These are phyloP conservation scores for Pogonophryne albipinna DNA, from an alignment of 2,797 vertebrate species.

Conservation along the genomic window DNA sequence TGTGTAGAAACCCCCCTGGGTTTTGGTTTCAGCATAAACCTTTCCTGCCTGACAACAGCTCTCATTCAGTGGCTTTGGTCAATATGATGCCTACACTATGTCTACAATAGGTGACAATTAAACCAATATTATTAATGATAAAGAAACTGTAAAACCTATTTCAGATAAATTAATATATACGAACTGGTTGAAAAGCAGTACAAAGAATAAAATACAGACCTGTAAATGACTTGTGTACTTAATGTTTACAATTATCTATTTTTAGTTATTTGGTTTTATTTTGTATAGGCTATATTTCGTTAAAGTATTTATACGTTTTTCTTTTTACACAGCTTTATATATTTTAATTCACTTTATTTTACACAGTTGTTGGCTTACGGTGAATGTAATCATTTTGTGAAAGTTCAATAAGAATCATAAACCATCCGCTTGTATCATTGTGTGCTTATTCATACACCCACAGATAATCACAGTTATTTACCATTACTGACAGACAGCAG, in stretches of 20 bases:
- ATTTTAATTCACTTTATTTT: too few relatives aligned
- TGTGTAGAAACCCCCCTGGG: slow-evolving; percentile 12
- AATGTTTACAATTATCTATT: too few relatives aligned
- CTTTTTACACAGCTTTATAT: too few relatives aligned
- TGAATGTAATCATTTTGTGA: too few relatives aligned
- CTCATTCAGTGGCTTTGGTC: background rate
- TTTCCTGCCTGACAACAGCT: slow-evolving; percentile 29
- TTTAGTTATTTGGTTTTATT: too few relatives aligned
- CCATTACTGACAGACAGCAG: too few relatives aligned
- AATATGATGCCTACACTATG: background rate
- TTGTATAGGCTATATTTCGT: too few relatives aligned
- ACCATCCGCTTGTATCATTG: background rate
- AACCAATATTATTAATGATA: background rate
- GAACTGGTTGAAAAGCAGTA: background rate
- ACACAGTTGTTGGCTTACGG: too few relatives aligned
- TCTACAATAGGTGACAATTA: background rate
- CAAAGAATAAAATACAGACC: too few relatives aligned
- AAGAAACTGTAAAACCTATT: slow-evolving; percentile 1
- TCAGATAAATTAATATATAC: background rate
- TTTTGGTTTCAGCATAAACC: slow-evolving; percentile 30
- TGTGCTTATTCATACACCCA: slow-evolving; percentile 23
- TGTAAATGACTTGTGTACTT: too few relatives aligned
- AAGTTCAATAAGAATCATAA: background rate
- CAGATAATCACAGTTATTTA: slow-evolving; percentile 35
- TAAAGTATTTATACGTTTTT: too few relatives aligned